Evolutionary conservation across 2,888 invertebrate species (phyloP), one percentile per base, ranked within the genome.

Genomic region (Germaria angustata): DNA sequence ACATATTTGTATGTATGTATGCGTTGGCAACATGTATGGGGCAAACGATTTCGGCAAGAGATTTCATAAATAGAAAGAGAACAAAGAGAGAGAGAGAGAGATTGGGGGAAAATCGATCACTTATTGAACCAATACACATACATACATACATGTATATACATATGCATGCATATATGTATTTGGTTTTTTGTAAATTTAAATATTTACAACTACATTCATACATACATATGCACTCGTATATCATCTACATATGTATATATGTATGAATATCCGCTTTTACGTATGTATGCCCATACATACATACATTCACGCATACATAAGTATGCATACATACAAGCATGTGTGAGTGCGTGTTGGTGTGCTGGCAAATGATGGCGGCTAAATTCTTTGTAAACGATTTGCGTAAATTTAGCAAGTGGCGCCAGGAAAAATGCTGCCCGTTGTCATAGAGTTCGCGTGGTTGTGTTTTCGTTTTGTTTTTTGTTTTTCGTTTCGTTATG

Each of bases 361-460:
- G 28, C 36, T 63, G 46, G 57, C 34, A 59, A 65, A 63, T 57
- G 46, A 69, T 81, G 81, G 80, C 88, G 86, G 87, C 86, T 86
- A 88, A 88, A 88, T 88, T 87, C 87, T 87, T 88, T 87, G 85
- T 73, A 88, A 89, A 87, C 87, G 86, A 87, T 89, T 90, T 89
- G 88, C 87, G 88, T 88, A 88, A 88, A 88, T 89, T 88, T 88
- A 88, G 87, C 87, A 87, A 87, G 86, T 89, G 90, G 90, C 89
- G 90, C 90, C 89, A 90, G 89, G 89, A 90, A 90, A 89, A 88
- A 87, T 89, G 87, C 87, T 85, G 86, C 85, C 81, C 86, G 87
- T 86, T 86, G 87, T 84, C 84, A 76, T 71, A 66, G 41, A 81
- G 71, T 71, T 78, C 72, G 76, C 72, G 77, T 72, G 77, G 57